A percentile compares a stretch with the other conserved stretches of the same genome.
phyloP scores from a whole-genome alignment of 2,797 vertebrate species.

The Anableps anableps region DNA sequence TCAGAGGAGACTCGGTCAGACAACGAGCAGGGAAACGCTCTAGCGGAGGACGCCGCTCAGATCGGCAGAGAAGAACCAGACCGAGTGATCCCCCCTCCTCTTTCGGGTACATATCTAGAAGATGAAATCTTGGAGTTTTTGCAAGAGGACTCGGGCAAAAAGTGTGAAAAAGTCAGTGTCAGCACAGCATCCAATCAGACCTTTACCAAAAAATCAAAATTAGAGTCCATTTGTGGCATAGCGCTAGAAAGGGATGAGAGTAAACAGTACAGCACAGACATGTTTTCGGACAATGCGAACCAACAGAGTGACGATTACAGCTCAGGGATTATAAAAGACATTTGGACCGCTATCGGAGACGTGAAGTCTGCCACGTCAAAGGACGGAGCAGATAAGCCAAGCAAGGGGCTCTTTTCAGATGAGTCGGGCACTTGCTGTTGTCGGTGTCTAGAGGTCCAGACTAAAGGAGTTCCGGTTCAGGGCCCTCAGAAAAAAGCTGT shows the following conservation, averaged over 20 bases:
- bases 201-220: slow-evolving; percentile 95
- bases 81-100: slow-evolving; percentile 91
- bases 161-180: slow-evolving; percentile 84
- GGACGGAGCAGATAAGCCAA: slow-evolving; percentile 82
- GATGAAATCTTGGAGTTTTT: slow-evolving; percentile 95
- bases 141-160: slow-evolving; percentile 86
- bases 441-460: slow-evolving; percentile 88
- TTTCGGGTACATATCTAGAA: slow-evolving; percentile 92
- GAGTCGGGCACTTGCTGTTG: slow-evolving; percentile 87
- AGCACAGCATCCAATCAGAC: slow-evolving; percentile 86
- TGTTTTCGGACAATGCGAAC: slow-evolving; percentile 85
- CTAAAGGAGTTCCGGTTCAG: slow-evolving; percentile 82
- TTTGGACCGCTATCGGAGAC: slow-evolving; percentile 93
- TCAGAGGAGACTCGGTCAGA: slow-evolving; percentile 99
- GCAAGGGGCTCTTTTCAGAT: slow-evolving; percentile 86
- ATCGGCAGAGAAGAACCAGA: slow-evolving; percentile 89
- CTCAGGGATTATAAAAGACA: slow-evolving; percentile 99
- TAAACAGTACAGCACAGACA: slow-evolving; percentile 87
- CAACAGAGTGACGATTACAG: slow-evolving; percentile 90
- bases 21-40: slow-evolving; percentile 91
- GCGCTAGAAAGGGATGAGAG: slow-evolving; percentile 91
- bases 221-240: slow-evolving; percentile 99
- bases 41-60: slow-evolving; percentile 88
- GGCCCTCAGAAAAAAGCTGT: slow-evolving; percentile 90
- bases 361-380: slow-evolving; percentile 77